Evolutionary conservation across 1,140 invertebrate species (phyloP), one percentile per base, ranked within the genome.

Genomic region (Carcinoscorpius rotundicauda): DNA sequence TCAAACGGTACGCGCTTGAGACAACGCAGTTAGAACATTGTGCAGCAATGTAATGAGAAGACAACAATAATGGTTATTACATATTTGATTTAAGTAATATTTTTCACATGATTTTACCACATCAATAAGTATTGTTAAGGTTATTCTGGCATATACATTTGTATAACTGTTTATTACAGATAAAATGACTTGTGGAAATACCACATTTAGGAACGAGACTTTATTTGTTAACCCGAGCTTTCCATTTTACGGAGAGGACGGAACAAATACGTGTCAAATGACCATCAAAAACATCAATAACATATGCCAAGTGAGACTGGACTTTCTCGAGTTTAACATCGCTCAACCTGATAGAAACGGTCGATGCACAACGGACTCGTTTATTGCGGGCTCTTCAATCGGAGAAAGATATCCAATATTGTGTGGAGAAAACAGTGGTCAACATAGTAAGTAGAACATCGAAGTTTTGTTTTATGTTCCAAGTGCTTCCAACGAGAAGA

Each of bases 221-320:
- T 91, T 92, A 75, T 87, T 92, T 73, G 83, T 86, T 55, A 93
- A 86, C 68, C 88, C 89, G 0, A 82, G 83, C 60, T 92, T 90
- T 76, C 89, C 90, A 3, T 29, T 29, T 3, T 63, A 82, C 6
- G 73, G 80, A 0, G 89, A 84, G 72, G 77, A 79, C 1, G 86
- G 84, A 1, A 85, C 85, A 4, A 81, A 83, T 53, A 76, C 85
- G 1, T 92, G 89, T 71, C 80, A 81, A 4, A 83, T 89, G 68
- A 84, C 83, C n/a, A 82, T 91, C 0, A 81, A 83, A 67, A 83
- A 84, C 56, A 62, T 56, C 8, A 86, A 85, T 73, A 76, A 78
- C 0, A 81, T 90, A 66, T 91, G 88, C 71, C 89, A 91, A 83
- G 74, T 90, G 3, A 81, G 88, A 50, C 79, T 92, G 56, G 87